Percentiles rank a stretch among this genome's conserved stretches.
Conservation (phyloP, 2,888 invertebrate species). For the Cerceris ruficornis region DNA sequence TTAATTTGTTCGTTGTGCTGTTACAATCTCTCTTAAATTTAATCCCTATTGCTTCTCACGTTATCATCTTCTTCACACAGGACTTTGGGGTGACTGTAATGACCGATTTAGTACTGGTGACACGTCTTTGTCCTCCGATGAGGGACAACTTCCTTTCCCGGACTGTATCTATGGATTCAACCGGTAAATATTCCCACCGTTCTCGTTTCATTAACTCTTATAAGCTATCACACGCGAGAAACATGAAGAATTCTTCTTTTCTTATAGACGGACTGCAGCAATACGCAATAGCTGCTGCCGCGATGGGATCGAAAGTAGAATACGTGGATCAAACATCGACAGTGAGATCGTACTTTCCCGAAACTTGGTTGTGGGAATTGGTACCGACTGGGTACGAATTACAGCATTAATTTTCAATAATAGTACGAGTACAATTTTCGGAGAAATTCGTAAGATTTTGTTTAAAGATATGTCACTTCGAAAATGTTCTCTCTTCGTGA, state of each 20-base stretch:
- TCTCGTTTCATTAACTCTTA: slow-evolving; percentile 63
- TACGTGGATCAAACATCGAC: slow-evolving; percentile 74
- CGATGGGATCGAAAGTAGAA: slow-evolving; percentile 69
- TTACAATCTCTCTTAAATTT: too few relatives aligned
- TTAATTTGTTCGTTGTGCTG: too few relatives aligned
- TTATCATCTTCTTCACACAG: slow-evolving; percentile 69
- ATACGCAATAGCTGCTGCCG: slow-evolving; percentile 40
- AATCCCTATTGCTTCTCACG: neutral
- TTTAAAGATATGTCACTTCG: too few relatives aligned
- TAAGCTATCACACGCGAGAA: too few relatives aligned
- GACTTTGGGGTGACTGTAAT: slow-evolving; percentile 83
- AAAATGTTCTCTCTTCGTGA: too few relatives aligned
- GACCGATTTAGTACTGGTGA: slow-evolving; percentile 83
- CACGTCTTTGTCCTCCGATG: slow-evolving; percentile 82
- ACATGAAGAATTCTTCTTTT: too few relatives aligned
- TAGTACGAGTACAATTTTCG: neutral
- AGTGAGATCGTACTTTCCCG: slow-evolving; percentile 82
- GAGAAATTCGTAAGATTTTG: neutral
- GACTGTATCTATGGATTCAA: slow-evolving; percentile 47
- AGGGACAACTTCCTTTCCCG: too few relatives aligned
- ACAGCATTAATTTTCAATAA: neutral
- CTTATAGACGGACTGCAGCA: slow-evolving; percentile 8
- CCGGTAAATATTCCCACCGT: slow-evolving; percentile 71
- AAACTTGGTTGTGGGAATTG: slow-evolving; percentile 88
- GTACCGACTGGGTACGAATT: slow-evolving; percentile 80